Evolutionary conservation across 1,140 invertebrate species (phyloP).

Genomic region (Brachionus calyciflorus): DNA sequence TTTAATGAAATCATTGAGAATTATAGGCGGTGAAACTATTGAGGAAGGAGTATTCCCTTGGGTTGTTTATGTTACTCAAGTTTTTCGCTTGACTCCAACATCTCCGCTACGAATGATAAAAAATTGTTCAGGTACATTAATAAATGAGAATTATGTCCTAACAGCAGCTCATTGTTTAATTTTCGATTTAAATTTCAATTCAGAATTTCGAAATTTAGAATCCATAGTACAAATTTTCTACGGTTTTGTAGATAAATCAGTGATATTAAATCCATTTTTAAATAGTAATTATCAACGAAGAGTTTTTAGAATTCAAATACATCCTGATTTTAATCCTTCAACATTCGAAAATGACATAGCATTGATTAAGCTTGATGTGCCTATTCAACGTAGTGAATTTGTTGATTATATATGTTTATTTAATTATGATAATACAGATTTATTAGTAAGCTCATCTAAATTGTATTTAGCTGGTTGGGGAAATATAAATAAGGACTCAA

Average conservation of each 20-base stretch:
- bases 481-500: neutral
- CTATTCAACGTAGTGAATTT: neutral
- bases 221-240: neutral
- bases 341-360: neutral
- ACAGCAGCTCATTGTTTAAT: slow-evolving; percentile 81
- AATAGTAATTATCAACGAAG: neutral
- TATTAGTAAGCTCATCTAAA: neutral
- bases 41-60: slow-evolving; percentile 28
- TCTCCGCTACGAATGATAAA: neutral
- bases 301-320: neutral
- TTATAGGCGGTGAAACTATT: neutral
- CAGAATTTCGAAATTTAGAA: slow-evolving; percentile 20
- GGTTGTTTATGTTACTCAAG: slow-evolving; percentile 10
- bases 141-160: slow-evolving; percentile 74
- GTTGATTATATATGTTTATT: slow-evolving; percentile 21
- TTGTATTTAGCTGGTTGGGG: slow-evolving; percentile 31
- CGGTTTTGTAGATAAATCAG: slow-evolving; percentile 19
- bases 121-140: slow-evolving; percentile 78
- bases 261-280: neutral
- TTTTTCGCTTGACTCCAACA: neutral
- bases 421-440: slow-evolving; percentile 1
- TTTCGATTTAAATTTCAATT: neutral
- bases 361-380: neutral
- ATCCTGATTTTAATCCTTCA: neutral
- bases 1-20: neutral